These are phyloP conservation scores for Ornithoptera priamus DNA, from an alignment of 2,888 invertebrate species.

Conservation along the genomic window DNA sequence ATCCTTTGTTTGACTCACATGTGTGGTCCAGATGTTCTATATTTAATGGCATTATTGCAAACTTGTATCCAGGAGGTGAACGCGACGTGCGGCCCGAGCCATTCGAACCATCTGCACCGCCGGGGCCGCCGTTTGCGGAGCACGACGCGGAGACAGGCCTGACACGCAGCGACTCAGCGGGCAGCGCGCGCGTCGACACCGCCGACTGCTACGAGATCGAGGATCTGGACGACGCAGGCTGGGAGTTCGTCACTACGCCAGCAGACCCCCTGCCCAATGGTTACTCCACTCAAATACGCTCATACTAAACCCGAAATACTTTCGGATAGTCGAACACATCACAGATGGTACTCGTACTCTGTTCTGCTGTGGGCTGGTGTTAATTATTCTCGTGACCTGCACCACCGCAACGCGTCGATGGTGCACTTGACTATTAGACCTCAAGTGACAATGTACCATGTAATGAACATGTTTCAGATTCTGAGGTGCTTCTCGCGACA, in stretches of 20 bases:
- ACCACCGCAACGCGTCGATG: too few species aligned
- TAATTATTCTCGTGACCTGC: too few species aligned
- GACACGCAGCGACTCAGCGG: slow-evolving; percentile 34
- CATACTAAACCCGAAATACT: background rate
- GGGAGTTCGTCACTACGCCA: slow-evolving; percentile 70
- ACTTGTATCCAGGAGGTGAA: slow-evolving; percentile 54
- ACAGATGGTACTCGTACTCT: too few species aligned
- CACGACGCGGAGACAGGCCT: slow-evolving; percentile 33
- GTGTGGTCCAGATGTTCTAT: too few species aligned
- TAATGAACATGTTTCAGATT: slow-evolving; percentile 47
- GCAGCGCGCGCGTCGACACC: slow-evolving; percentile 54
- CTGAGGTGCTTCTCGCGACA: slow-evolving; percentile 51
- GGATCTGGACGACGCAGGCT: slow-evolving; percentile 73
- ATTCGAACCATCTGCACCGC: too few species aligned
- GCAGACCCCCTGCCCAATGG: slow-evolving; percentile 70
- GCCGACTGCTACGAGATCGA: slow-evolving; percentile 77
- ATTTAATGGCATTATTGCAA: too few species aligned
- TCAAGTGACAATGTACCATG: too few species aligned
- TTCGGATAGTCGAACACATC: too few species aligned
- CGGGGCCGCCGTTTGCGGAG: background rate
- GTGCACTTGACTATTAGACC: too few species aligned
- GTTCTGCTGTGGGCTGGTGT: too few species aligned
- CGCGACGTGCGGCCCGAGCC: slow-evolving; percentile 44
- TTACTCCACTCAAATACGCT: slow-evolving; percentile 33
- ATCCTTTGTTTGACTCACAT: too few species aligned